A percentile compares a stretch with the other conserved stretches of the same genome.
These are phyloP conservation scores for Zeugodacus cucurbitae DNA, from an alignment of 1,140 invertebrate species.

Conservation along the genomic window DNA sequence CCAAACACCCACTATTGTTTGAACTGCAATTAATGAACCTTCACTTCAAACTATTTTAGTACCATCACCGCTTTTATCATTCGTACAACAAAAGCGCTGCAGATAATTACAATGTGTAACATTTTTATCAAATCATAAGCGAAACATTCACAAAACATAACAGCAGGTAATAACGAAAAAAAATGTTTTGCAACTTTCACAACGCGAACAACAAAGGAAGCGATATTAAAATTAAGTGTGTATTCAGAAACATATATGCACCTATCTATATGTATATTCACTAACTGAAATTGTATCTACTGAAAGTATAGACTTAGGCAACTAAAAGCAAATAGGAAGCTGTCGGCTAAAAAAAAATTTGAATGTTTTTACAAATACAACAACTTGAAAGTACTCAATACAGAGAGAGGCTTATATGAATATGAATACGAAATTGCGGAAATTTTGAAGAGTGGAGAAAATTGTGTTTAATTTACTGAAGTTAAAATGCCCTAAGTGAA, in stretches of 20 bases:
- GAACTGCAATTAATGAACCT: background rate
- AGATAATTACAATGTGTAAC: background rate
- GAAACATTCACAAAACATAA: background rate
- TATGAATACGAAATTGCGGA: no score
- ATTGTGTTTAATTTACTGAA: no score
- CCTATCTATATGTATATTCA: background rate
- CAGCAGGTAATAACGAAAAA: background rate
- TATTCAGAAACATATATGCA: no score
- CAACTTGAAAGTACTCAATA: no score
- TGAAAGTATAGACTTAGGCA: background rate
- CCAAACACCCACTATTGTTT: background rate
- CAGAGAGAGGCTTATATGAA: no score
- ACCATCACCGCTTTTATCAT: background rate
- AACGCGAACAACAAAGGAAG: background rate
- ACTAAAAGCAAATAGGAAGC: background rate
- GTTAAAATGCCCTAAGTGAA: no score
- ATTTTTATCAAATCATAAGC: background rate
- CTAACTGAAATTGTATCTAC: background rate
- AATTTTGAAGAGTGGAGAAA: no score
- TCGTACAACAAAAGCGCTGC: background rate
- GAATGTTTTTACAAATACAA: no score
- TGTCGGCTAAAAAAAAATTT: background rate
- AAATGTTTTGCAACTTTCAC: background rate
- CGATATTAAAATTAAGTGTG: background rate
- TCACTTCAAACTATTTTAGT: background rate